Base-by-base conservation (phyloP, 2,113 vertebrate species). In the Semicossyphus pulcher region DNA sequence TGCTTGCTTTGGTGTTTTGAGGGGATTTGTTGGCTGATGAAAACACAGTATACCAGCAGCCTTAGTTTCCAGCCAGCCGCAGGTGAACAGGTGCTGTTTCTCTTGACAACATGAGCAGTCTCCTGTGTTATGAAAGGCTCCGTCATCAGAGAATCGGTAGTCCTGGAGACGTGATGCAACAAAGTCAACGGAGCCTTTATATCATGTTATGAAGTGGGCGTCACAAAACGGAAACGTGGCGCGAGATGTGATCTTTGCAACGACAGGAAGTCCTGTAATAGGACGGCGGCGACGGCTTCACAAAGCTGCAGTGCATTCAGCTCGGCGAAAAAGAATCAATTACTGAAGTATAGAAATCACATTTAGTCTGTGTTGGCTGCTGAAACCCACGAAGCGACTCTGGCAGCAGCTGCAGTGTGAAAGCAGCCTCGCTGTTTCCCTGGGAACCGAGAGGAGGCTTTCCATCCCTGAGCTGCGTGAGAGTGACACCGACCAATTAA, bases 401-500 rank as follows among this genome's bases (percentile, higher is more conserved):
- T 71, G 45, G 25, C 31, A 47, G 28, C 45, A 61, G 75, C 67
- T 64, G 65, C 72, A 57, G 76, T 41, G 60, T 74, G 69, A 75
- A 70, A 66, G 36, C 5, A 3, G 65, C 29, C 53, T 62, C 6
- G 61, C 56, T 9, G 90, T 91, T 91, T 83, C 90, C 90, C 61
- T 90, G 91, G 90, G 60, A 90, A 92, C 90, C 12, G 78, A 52
- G 66, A 65, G 64, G 20, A 64, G 73, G 47, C 63, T 60, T 56
- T 77, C 59, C 29, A 51, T 84, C 53, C 57, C 61, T 1, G 39
- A 23, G 70, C 73, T 31, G 62, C 25, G 36, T 23, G 51, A 78
- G 59, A 82, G 67, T 45, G 72, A 52, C 66, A 61, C 48, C 4
- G 58, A 53, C 81, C 72, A 82, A 83, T 82, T 70, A 87, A 47